phyloP scores from a whole-genome alignment of 2,888 invertebrate genomes.

The Agrochola macilenta region DNA sequence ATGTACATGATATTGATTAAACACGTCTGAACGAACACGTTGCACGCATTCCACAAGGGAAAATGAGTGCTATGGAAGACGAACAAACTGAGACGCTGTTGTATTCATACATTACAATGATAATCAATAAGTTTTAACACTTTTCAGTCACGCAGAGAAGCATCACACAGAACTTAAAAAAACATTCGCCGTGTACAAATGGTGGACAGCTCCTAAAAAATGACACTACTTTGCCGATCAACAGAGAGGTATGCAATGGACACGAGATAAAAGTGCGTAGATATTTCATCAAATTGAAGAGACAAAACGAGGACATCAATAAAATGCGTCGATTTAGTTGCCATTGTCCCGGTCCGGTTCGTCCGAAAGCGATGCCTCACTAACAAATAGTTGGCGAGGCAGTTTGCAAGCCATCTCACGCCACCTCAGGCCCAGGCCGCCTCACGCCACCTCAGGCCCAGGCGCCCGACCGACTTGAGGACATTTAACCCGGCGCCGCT shows the following conservation, averaged over 20 bases:
- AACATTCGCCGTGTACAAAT: background rate
- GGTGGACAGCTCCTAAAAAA: background rate
- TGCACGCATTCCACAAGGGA: slow-evolving; percentile 26
- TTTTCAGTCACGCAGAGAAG: background rate
- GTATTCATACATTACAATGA: background rate
- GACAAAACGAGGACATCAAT: slow-evolving; percentile 49
- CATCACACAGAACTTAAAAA: background rate
- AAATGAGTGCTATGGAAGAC: slow-evolving; percentile 13
- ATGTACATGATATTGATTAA: slow-evolving; percentile 39
- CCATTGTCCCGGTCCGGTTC: slow-evolving; percentile 28
- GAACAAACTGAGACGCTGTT: background rate
- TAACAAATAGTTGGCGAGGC: slow-evolving; percentile 37
- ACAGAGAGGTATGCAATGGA: background rate
- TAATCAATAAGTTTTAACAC: background rate
- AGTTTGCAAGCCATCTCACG: slow-evolving; percentile 14
- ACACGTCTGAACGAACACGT: slow-evolving; percentile 21
- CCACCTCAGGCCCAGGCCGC: background rate
- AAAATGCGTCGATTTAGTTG: slow-evolving; percentile 49
- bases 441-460: no score
- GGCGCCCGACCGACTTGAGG: slow-evolving; percentile 2
- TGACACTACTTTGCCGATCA: background rate
- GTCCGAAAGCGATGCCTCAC: slow-evolving; percentile 24
- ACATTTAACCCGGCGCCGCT: slow-evolving; percentile 24
- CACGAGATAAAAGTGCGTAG: slow-evolving; percentile 13
- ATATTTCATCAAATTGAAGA: slow-evolving; percentile 43